A percentile compares a stretch with the other conserved stretches of the same genome.
These are phyloP conservation scores for Callyntrura guangdongensis DNA, from an alignment of 2,888 invertebrate species.

Conservation along the genomic window DNA sequence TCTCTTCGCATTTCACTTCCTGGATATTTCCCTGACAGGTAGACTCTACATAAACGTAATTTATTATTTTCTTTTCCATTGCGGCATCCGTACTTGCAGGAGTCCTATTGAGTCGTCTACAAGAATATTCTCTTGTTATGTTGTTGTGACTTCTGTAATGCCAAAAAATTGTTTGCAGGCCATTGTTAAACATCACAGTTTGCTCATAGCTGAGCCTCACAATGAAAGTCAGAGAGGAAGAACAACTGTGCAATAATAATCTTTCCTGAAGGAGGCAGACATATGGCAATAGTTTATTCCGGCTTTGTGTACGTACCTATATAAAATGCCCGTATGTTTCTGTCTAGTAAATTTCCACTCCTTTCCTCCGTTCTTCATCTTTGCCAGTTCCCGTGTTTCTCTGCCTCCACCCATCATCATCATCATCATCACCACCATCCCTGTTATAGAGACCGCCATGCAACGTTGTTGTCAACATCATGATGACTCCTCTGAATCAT, in stretches of 20 bases:
- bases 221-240: neutral
- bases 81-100: neutral
- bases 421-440: slow-evolving; percentile 25
- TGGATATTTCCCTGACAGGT: slow-evolving; percentile 65
- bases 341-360: neutral
- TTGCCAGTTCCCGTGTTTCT: neutral
- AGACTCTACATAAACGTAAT: slow-evolving; percentile 53
- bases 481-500: neutral
- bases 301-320: neutral
- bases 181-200: slow-evolving; percentile 38
- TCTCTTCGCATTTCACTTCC: slow-evolving; percentile 64
- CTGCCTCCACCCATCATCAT: slow-evolving; percentile 53
- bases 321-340: neutral
- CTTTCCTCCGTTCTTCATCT: neutral
- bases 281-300: neutral
- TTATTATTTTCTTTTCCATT: slow-evolving; percentile 68
- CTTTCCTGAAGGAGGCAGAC: no score
- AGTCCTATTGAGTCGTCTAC: slow-evolving; percentile 51
- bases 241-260: no score
- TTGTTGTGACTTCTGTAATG: slow-evolving; percentile 35
- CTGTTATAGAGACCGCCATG: neutral
- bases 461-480: slow-evolving; percentile 6
- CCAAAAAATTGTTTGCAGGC: slow-evolving; percentile 12
- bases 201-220: neutral
- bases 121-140: slow-evolving; percentile 13